Base-by-base conservation (phyloP, 2,888 invertebrate genomes). In the Troides aeacus region DNA sequence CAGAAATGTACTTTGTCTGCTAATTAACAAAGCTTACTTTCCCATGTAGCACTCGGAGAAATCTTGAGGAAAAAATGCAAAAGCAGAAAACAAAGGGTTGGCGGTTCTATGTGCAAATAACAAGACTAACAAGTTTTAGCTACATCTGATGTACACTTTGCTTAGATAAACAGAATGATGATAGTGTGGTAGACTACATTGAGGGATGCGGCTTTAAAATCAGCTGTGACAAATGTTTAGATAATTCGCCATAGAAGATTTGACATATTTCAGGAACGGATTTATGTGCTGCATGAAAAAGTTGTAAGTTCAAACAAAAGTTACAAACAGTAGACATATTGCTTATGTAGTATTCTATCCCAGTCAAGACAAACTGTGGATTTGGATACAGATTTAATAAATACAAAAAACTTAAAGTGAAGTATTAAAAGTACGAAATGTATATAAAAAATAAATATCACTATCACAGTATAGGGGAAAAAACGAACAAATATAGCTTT, bases 31-130 rank as follows among this genome's bases (percentile, higher is more conserved):
- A 39, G 59, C 15, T 24, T 21, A 15, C 24, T 59, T 66, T 59
- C 18, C 62, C n/a, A 6, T 56, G 56, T 18, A n/a, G 5, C 2
- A 0, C 8, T 17, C n/a, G 5, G 58, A 30, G 30, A 66, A 39
- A 66, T 66, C 69, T 70, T 62, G 62, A 66, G 62, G 50, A 30
- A 66, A 70, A 70, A 65, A 70, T 66, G 69, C 66, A 66, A 66
- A 69, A 62, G 57, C 62, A 58, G 46, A 50, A 36, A 58, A 70
- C 65, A 66, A 66, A 62, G 66, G 66, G 62, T 62, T 50, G 62
- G 7, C 46, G 58, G 62, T 39, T 66, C 58, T 66, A 62, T 62
- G 23, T 70, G 69, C 58, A 70, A 70, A 66, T 70, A 36, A 63
- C 62, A 66, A 66, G 62, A 66, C 50, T 59, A 70, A 62, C 66